Base-by-base conservation (phyloP, 35 echinoderm and acorn worm genomes). In the Chiridota heheva region DNA sequence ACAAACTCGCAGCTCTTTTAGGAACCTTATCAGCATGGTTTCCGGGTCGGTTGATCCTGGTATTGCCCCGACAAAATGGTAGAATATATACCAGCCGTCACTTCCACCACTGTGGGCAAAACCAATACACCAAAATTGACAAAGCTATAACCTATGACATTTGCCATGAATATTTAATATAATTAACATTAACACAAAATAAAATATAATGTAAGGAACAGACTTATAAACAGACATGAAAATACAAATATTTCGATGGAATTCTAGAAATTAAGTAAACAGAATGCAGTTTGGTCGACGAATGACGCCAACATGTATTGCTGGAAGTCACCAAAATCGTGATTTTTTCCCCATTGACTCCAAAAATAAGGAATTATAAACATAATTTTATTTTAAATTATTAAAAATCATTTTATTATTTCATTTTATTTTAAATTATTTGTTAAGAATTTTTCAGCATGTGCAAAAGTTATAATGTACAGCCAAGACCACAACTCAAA, bases 11-110 rank as follows among this genome's bases (percentile, higher is more conserved):
- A 96, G 27, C 42, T 96, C 92, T 58, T 63, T 96, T 4, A 96
- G 79, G 25, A 96, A 51, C 60, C 92, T 64, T 48, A 81, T 96
- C 35, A 96, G 41, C 87, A 96, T 96, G 37, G 71, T 90, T 43
- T 96, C 92, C 56, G 76, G 70, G 58, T 96, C 84, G 16, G 92
- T 96, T 18, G 92, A 96, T 16, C 92, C 92, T 12, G 92, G 92
- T 40, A 96, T 90, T 31, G 92, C 92, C 0, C 92, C 92, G 48
- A 96, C 87, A 86, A 96, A 96, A 64, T 93, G 91, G 65, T 93
- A 96, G 77, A 96, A 96, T 17, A 96, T 62, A 60, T 87, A 70
- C 87, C 87, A 96, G 10, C 75, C 76, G 25, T 75, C 58, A 6
- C 66, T 70, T 5, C 92, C 87, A 48, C 87, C 88, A 40, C 80